Conservation (phyloP, 2,888 invertebrate species). For the Acholoe squamosa region DNA sequence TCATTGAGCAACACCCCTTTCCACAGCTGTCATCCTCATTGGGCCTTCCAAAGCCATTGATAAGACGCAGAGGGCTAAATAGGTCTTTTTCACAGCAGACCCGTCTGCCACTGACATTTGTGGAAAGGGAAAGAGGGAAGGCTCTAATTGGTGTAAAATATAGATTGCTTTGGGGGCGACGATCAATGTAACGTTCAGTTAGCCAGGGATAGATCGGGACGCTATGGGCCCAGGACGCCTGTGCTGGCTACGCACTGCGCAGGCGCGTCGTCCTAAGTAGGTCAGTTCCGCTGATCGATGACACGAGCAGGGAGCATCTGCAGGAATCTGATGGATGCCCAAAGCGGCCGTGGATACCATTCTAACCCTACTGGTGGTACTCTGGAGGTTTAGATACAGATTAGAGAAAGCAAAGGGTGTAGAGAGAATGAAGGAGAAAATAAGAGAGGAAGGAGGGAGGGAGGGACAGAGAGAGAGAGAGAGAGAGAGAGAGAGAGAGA, state of each 20-base stretch:
- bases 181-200: constrained; percentile 47
- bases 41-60: background rate
- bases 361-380: background rate
- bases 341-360: constrained; percentile 23
- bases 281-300: constrained; percentile 56
- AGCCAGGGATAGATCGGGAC: constrained; percentile 40
- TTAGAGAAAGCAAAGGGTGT: background rate
- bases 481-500: background rate
- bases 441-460: background rate
- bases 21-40: constrained; percentile 4
- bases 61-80: constrained; percentile 11
- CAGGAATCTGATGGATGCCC: constrained; percentile 39
- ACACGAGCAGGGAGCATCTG: constrained; percentile 48
- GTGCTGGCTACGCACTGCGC: background rate
- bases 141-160: constrained; percentile 58
- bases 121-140: background rate
- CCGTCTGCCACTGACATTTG: constrained; percentile 40
- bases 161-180: constrained; percentile 16
- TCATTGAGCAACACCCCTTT: background rate
- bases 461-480: background rate
- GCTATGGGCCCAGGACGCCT: background rate
- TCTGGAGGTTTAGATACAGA: background rate
- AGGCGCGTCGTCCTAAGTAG: constrained; percentile 55
- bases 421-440: background rate
- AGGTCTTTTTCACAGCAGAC: background rate